A percentile compares a stretch with the other conserved stretches of the same genome.
phyloP scores from a whole-genome alignment of 92 coral and sea anemone species.

The Actinostola sp. region DNA sequence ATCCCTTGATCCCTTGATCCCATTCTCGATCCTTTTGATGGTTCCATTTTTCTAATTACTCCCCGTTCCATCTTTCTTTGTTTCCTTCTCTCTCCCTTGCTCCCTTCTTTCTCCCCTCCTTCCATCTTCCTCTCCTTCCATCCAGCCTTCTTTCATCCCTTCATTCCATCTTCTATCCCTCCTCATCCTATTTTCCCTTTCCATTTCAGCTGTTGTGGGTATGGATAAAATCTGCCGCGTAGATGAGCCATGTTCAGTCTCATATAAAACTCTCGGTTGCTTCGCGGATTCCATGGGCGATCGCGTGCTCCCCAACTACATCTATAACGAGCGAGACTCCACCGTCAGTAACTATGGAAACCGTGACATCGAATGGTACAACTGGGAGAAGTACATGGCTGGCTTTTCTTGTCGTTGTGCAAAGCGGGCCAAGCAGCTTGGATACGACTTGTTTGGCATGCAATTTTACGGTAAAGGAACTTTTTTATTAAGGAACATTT shows the following conservation, averaged over 20 bases:
- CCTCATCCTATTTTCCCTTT: neutral
- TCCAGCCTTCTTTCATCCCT: neutral
- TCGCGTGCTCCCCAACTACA: constrained; percentile 72
- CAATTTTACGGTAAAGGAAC: constrained; percentile 75
- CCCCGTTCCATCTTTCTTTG: no score
- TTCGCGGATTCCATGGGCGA: constrained; percentile 46
- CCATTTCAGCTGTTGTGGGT: neutral
- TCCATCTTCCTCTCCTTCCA: no score
- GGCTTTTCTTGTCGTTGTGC: constrained; percentile 93
- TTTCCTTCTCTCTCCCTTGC: no score
- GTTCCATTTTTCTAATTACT: no score
- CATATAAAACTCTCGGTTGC: constrained; percentile 64
- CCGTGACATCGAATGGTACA: constrained; percentile 67
- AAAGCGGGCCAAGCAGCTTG: constrained; percentile 64
- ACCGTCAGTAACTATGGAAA: constrained; percentile 53
- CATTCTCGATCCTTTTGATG: no score
- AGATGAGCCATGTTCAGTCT: constrained; percentile 23
- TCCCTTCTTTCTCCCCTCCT: no score
- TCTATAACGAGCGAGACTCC: constrained; percentile 81
- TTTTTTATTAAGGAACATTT: no score
- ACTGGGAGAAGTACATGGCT: constrained; percentile 71
- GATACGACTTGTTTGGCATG: constrained; percentile 71
- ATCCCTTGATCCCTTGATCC: no score
- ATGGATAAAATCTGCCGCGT: constrained; percentile 3
- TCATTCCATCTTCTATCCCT: neutral